A percentile compares a stretch with the other conserved stretches of the same genome.
These are phyloP conservation scores for Hepsetus odoe DNA, from an alignment of 2,113 vertebrate genomes.

Conservation along the genomic window DNA sequence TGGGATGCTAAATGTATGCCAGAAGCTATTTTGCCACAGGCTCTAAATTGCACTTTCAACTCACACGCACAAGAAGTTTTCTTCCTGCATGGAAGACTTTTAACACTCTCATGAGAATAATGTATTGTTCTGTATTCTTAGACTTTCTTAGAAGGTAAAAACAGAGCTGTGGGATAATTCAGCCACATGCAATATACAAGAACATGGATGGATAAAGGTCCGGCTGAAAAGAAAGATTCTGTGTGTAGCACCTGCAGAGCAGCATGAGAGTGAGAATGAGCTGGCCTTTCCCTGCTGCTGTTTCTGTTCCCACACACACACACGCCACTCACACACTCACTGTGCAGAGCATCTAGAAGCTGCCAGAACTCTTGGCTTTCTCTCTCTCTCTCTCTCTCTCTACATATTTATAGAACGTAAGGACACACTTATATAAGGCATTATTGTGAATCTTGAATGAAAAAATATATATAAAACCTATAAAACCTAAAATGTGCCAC, in stretches of 20 bases:
- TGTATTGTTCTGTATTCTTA: too few species aligned
- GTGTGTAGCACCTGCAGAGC: slow-evolving; percentile 20
- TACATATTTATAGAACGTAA: too few species aligned
- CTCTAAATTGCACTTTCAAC: not conserved
- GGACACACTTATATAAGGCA: too few species aligned
- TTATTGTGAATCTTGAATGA: too few species aligned
- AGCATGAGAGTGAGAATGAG: slow-evolving; percentile 7
- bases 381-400: too few species aligned
- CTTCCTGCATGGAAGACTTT: not conserved
- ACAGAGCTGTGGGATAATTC: slow-evolving; percentile 13
- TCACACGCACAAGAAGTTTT: not conserved
- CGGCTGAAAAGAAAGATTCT: not conserved
- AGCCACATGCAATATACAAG: not conserved
- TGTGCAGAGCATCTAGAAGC: slow-evolving; percentile 11
- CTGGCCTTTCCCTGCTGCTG: not conserved
- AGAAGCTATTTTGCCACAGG: not conserved
- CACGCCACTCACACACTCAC: slow-evolving; percentile 3
- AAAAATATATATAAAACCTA: too few species aligned
- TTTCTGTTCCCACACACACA: slow-evolving; percentile 8
- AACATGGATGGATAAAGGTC: not conserved
- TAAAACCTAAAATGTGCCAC: too few species aligned
- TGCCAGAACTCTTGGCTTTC: slow-evolving; percentile 8
- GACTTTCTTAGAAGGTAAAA: too few species aligned
- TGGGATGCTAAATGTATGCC: not conserved
- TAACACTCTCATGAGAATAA: slow-evolving; percentile 9